Percentiles rank a stretch among this genome's conserved stretches.
These are phyloP conservation scores for Sarcophaga variegata DNA, from an alignment of 2,888 invertebrate species.

Conservation along the genomic window DNA sequence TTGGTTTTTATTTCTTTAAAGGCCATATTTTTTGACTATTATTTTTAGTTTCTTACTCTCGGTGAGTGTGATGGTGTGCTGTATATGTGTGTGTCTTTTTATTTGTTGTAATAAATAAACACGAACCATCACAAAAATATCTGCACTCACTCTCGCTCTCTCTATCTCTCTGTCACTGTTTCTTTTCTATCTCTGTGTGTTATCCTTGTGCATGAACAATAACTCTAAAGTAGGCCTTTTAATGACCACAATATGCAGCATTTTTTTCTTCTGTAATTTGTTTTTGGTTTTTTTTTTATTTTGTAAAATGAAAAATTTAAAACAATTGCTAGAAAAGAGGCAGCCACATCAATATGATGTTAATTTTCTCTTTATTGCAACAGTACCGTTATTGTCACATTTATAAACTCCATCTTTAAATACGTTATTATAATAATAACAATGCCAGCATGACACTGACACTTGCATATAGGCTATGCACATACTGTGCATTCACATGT, in stretches of 20 bases:
- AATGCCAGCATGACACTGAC: conserved; percentile 11
- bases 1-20: conserved; percentile 29
- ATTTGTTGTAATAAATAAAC: conserved; percentile 14
- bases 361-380: conserved; percentile 20
- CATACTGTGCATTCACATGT: conserved; percentile 10
- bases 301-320: background rate
- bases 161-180: background rate
- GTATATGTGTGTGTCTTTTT: background rate
- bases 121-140: conserved; percentile 8
- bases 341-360: conserved; percentile 1
- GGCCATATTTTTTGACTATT: conserved; percentile 46
- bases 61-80: background rate
- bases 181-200: background rate
- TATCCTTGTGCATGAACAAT: background rate
- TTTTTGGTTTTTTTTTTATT: background rate
- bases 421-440: conserved; percentile 15
- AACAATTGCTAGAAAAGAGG: background rate
- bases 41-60: background rate
- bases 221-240: conserved; percentile 37
- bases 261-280: background rate
- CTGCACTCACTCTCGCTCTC: conserved; percentile 18
- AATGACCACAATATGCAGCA: conserved; percentile 24
- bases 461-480: conserved; percentile 4
- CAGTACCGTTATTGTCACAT: conserved; percentile 19
- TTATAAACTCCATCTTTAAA: conserved; percentile 24